Conservation (phyloP, 2,888 invertebrate genomes). For the Malthinus flaveolus region DNA sequence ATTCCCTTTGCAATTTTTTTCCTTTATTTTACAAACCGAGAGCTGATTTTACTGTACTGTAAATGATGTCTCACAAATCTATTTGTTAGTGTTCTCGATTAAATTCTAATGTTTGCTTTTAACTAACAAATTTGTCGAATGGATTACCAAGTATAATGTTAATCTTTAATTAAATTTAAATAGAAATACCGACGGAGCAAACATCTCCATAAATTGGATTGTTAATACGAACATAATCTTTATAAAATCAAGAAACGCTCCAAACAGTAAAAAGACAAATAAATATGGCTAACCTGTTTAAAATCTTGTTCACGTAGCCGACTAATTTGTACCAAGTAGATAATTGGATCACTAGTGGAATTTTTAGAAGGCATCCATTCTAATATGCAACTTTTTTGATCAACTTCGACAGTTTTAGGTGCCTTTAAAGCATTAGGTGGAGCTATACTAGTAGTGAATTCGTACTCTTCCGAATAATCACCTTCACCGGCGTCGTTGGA, state of each 20-base stretch:
- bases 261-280: background rate
- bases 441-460: conserved; percentile 75
- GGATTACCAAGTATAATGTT: too few relatives aligned
- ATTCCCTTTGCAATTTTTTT: too few relatives aligned
- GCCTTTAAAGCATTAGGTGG: conserved; percentile 81
- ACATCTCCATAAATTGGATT: too few relatives aligned
- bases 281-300: conserved; percentile 58
- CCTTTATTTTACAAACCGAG: too few relatives aligned
- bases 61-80: background rate
- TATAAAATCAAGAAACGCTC: background rate
- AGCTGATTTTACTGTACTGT: too few relatives aligned
- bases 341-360: conserved; percentile 65
- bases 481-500: conserved; percentile 85
- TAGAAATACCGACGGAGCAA: too few relatives aligned
- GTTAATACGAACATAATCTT: background rate
- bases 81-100: too few relatives aligned
- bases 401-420: conserved; percentile 64
- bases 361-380: conserved; percentile 69
- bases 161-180: too few relatives aligned
- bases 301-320: conserved; percentile 64
- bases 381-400: conserved; percentile 60
- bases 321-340: conserved; percentile 75
- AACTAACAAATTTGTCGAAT: too few relatives aligned
- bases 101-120: too few relatives aligned
- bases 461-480: conserved; percentile 67